Conservation (phyloP, 1,140 invertebrate species). For the Rhagoletis zephyria region DNA sequence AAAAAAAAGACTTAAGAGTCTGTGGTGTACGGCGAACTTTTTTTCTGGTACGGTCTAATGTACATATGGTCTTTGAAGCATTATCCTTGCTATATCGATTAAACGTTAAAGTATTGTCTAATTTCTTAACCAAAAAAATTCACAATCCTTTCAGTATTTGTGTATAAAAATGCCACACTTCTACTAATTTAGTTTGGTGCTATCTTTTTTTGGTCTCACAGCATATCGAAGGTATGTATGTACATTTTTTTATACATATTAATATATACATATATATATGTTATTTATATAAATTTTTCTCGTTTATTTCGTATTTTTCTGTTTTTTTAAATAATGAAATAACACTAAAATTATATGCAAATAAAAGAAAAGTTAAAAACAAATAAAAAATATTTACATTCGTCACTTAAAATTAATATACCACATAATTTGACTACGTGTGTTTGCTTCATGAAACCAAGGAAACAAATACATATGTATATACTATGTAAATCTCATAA, state of each 20-base stretch:
- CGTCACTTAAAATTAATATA: neutral
- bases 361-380: neutral
- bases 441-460: neutral
- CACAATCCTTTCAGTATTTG: constrained; percentile 46
- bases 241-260: neutral
- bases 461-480: too few relatives aligned
- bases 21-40: too few relatives aligned
- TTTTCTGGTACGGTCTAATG: too few relatives aligned
- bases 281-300: neutral
- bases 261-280: constrained; percentile 2
- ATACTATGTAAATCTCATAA: neutral
- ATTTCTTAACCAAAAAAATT: constrained; percentile 40
- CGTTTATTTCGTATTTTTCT: neutral
- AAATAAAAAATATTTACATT: constrained; percentile 7
- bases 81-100: neutral
- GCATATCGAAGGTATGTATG: constrained; percentile 23
- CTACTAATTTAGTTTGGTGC: neutral
- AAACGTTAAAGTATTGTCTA: constrained; percentile 36
- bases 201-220: constrained; percentile 18
- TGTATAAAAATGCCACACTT: constrained; percentile 21
- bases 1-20: too few relatives aligned
- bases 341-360: neutral
- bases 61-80: too few relatives aligned
- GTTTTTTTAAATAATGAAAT: neutral
- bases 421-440: neutral